A percentile compares a stretch with the other conserved stretches of the same genome.
Conservation (phyloP, 2,888 invertebrate genomes). For the Rugalucina vietnamica region DNA sequence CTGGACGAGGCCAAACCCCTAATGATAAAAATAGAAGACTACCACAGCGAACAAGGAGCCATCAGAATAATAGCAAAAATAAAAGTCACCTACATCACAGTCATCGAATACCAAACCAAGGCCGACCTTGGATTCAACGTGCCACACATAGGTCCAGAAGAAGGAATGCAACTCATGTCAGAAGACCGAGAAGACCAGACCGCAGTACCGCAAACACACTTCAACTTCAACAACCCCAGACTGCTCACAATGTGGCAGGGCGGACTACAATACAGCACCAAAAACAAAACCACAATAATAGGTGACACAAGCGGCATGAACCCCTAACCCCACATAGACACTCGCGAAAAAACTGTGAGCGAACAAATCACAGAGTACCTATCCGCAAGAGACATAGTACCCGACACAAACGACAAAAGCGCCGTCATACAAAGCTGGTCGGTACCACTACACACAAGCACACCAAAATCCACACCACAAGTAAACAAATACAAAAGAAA, state of each 20-base stretch:
- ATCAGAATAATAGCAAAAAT: conserved; percentile 27
- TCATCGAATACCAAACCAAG: background rate
- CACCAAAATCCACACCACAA: background rate
- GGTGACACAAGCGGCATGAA: background rate
- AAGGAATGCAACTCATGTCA: background rate
- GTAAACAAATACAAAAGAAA: background rate
- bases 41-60: background rate
- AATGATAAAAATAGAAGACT: conserved; percentile 22
- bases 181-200: too few species aligned
- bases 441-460: background rate
- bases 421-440: too few species aligned
- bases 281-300: background rate
- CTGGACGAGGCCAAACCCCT: conserved; percentile 26
- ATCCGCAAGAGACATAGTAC: background rate
- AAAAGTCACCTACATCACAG: conserved; percentile 4
- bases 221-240: background rate
- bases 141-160: background rate
- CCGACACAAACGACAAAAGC: background rate
- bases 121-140: background rate
- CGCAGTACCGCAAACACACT: too few species aligned
- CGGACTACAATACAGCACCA: background rate
- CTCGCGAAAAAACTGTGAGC: background rate
- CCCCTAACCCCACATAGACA: background rate
- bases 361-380: background rate
- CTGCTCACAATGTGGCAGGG: too few species aligned